Base-by-base conservation (phyloP, 53 echinoderm and acorn worm genomes). In the Pentamera pediparva region DNA sequence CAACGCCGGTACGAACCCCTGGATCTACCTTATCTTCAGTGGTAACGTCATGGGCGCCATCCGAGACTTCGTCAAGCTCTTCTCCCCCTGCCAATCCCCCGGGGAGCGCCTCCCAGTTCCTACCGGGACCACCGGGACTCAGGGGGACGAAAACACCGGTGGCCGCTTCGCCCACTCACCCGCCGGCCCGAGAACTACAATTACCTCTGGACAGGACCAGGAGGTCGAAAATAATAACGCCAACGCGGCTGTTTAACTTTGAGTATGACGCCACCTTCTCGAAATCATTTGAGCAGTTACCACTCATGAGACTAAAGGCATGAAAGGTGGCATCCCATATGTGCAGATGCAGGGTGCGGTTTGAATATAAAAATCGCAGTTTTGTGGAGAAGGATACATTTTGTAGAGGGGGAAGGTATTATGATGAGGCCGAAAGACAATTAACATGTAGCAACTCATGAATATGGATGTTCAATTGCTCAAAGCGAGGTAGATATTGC, bases 21-120 rank as follows among this genome's bases (percentile, higher is more conserved):
- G 88, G 88, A 91, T 98, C 17, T 98, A 98, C 81, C 79, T 98
- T 39, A 83, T 87, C 18, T 98, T 98, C 78, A 92, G 91, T 39
- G 91, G 84, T 31, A 91, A 98, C 74, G 90, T 81, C 69, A 75
- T 67, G 12, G 67, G 67, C 20, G 67, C 67, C 2, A 29, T 67
- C 29, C 40, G 29, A 30, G 67, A 67, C 12, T 10, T 67, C 12
- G 60, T 29, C 62, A 43, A 24, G 33, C 41, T 36, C 40, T 61
- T 41, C 30, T 30, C 24, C 12, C 7, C 25, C 12, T 67, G 67
- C 17, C 67, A 27, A 21, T 45, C 24, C 24, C 28, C 58, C 26
- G 27, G 26, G 25, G 67, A 67, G 24, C 37, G 28, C 4, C 26
- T 4, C 5, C 45, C 37, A 6, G 11, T 67, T 7, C 41, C 67